These are phyloP conservation scores for Erethizon dorsatum DNA, from an alignment of 2,797 vertebrate genomes.

Conservation along the genomic window DNA sequence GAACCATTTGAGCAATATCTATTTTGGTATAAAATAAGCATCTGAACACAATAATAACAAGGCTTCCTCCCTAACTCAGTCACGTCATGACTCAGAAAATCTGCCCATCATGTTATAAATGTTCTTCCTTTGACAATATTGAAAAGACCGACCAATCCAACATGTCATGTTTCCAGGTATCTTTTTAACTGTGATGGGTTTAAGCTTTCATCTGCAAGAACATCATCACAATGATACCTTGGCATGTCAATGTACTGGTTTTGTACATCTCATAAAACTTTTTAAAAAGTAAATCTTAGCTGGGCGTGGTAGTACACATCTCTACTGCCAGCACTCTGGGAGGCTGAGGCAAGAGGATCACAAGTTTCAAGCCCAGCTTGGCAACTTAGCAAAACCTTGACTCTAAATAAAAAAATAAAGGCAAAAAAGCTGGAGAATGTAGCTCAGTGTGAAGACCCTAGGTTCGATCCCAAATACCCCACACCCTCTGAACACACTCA, in stretches of 20 bases:
- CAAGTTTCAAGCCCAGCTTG: not conserved
- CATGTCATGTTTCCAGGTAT: constrained; percentile 15
- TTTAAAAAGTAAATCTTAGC: constrained; percentile 25
- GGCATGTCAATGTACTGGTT: constrained; percentile 37
- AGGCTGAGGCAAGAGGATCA: not conserved
- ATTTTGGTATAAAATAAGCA: not conserved
- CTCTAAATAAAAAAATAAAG: not conserved
- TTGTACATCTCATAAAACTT: constrained; percentile 35
- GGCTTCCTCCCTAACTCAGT: not conserved
- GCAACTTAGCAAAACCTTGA: not conserved
- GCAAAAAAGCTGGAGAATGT: not conserved
- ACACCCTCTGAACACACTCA: not conserved
- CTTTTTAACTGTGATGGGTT: constrained; percentile 26
- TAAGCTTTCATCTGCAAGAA: constrained; percentile 32
- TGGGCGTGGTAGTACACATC: not conserved
- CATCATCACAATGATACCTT: not conserved
- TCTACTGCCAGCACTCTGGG: not conserved
- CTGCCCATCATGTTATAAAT: not conserved
- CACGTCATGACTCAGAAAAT: constrained; percentile 14
- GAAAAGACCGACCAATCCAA: not conserved
- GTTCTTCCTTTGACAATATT: constrained; percentile 9
- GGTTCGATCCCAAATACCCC: not conserved
- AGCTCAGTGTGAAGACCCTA: not conserved
- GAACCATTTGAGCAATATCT: not conserved
- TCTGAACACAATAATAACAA: not conserved